A percentile compares a stretch with the other conserved stretches of the same genome.
phyloP scores from a whole-genome alignment of 2,888 invertebrate genomes.

The Argynnis bischoffii region DNA sequence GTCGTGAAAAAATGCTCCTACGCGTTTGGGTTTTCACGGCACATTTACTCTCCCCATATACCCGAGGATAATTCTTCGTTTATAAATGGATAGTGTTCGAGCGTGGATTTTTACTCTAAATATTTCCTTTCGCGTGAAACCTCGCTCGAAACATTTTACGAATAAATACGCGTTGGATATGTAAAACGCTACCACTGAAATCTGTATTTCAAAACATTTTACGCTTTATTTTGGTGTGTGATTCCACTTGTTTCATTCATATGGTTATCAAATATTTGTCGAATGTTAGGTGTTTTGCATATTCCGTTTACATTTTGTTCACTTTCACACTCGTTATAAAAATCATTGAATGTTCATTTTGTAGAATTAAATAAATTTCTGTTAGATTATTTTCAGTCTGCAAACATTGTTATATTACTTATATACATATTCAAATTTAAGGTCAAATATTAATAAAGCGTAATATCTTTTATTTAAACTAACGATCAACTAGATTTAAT shows the following conservation, averaged over 20 bases:
- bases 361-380: background rate
- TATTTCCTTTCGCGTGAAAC: slow-evolving; percentile 31
- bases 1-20: slow-evolving; percentile 70
- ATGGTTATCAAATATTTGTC: slow-evolving; percentile 36
- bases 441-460: no score
- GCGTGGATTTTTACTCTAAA: slow-evolving; percentile 60
- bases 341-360: slow-evolving; percentile 20
- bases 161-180: slow-evolving; percentile 29
- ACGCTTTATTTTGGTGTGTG: slow-evolving; percentile 29
- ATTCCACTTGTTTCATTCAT: slow-evolving; percentile 29
- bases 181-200: slow-evolving; percentile 24
- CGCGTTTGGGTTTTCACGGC: slow-evolving; percentile 72
- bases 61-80: slow-evolving; percentile 68
- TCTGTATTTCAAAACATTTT: slow-evolving; percentile 22
- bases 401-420: background rate
- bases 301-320: slow-evolving; percentile 28
- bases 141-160: slow-evolving; percentile 30
- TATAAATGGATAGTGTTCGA: slow-evolving; percentile 72
- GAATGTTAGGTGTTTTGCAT: slow-evolving; percentile 31
- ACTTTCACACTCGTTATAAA: slow-evolving; percentile 26
- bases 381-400: background rate
- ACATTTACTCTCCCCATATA: slow-evolving; percentile 71
- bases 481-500: no score
- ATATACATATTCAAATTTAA: background rate
- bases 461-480: no score